phyloP scores from a whole-genome alignment of 2,113 vertebrate genomes.

The Callospermophilus lateralis region DNA sequence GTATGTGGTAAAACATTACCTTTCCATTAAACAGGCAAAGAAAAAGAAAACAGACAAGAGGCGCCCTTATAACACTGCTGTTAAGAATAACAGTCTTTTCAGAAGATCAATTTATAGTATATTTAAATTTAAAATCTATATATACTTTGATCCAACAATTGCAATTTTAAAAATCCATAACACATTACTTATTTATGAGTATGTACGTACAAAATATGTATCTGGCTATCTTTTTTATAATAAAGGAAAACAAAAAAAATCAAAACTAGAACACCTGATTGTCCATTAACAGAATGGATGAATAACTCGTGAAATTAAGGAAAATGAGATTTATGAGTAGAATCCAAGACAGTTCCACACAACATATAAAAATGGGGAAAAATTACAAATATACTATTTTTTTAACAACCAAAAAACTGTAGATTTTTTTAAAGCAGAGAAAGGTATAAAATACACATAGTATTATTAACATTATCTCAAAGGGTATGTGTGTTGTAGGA shows the following conservation, averaged over 20 bases:
- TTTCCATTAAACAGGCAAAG: background rate
- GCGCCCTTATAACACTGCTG: background rate
- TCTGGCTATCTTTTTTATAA: background rate
- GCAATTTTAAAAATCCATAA: constrained; percentile 6
- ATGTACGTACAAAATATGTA: background rate
- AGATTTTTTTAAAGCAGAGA: background rate
- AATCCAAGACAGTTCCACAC: background rate
- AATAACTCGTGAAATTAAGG: background rate
- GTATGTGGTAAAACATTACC: background rate
- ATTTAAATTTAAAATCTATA: constrained; percentile 38
- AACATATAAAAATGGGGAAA: background rate
- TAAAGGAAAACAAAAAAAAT: background rate
- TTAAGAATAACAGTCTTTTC: background rate
- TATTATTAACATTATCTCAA: background rate
- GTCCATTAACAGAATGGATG: background rate
- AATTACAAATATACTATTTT: background rate
- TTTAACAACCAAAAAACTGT: background rate
- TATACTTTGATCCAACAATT: constrained; percentile 15
- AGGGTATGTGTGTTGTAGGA: background rate
- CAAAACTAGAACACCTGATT: background rate
- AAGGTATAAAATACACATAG: background rate
- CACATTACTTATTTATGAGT: background rate
- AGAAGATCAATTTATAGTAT: background rate
- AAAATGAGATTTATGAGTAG: background rate
- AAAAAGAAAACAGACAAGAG: background rate